Conservation (phyloP, 2,113 vertebrate genomes). For the Patagioenas fasciata region DNA sequence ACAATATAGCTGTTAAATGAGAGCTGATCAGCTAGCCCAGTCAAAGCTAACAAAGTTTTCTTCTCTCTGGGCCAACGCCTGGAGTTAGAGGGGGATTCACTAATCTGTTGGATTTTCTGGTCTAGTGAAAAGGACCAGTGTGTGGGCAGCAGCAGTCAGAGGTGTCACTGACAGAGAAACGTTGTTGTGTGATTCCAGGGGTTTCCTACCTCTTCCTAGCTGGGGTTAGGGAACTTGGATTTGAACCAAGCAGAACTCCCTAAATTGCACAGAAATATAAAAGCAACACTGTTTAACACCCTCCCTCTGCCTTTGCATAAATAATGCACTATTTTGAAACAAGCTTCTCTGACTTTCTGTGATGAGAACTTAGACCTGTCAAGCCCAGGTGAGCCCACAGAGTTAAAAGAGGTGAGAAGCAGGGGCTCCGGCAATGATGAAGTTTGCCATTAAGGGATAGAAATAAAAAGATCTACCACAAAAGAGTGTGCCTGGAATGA, state of each 20-base stretch:
- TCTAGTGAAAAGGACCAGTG: neutral
- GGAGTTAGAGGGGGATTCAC: neutral
- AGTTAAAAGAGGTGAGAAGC: neutral
- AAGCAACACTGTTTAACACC: neutral
- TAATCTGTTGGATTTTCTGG: neutral
- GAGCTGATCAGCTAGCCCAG: neutral
- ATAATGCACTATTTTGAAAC: neutral
- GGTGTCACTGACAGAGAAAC: neutral
- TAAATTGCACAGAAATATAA: neutral
- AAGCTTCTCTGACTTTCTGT: neutral
- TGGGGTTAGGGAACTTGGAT: neutral
- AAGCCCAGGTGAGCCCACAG: neutral
- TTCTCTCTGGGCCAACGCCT: neutral
- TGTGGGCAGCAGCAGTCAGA: neutral
- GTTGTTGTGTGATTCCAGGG: neutral
- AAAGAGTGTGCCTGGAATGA: neutral
- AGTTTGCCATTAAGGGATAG: neutral
- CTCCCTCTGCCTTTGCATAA: neutral
- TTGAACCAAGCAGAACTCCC: neutral
- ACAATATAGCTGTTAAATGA: neutral
- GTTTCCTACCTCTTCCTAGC: neutral
- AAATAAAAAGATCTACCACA: neutral
- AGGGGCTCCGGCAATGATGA: neutral
- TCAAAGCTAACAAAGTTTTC: neutral
- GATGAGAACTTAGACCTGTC: neutral